phyloP scores from a whole-genome alignment of 2,797 vertebrate species.

The Mus minutoides region DNA sequence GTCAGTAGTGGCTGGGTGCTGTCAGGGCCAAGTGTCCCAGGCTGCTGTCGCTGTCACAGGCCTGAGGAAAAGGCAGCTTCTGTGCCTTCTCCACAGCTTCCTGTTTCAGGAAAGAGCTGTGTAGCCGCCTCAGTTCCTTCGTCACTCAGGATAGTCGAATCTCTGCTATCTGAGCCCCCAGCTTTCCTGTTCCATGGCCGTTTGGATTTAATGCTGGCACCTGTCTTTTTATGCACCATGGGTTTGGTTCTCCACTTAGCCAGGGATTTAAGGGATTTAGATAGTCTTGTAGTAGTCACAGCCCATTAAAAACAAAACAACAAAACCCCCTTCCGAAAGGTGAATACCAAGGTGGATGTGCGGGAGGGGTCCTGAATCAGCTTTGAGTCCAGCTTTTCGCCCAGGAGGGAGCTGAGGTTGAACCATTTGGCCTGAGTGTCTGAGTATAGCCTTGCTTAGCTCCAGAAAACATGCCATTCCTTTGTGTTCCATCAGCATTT shows the following conservation, averaged over 20 bases:
- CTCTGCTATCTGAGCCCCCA: not conserved
- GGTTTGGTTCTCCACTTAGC: not conserved
- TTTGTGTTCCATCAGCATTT: not conserved
- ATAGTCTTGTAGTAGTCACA: not conserved
- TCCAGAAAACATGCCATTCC: not conserved
- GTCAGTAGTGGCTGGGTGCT: not conserved
- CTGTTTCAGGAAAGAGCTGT: not conserved
- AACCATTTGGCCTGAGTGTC: not conserved
- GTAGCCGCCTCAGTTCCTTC: not conserved
- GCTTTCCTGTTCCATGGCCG: not conserved
- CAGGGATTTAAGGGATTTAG: conserved; percentile 28
- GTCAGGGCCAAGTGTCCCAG: not conserved
- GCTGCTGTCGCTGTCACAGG: not conserved
- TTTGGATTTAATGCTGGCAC: not conserved
- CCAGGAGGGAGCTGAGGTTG: not conserved
- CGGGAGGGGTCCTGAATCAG: not conserved
- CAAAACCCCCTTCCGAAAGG: not conserved
- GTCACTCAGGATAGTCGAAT: not conserved
- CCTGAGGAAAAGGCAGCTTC: not conserved
- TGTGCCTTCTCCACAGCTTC: not conserved
- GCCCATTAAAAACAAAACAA: not conserved
- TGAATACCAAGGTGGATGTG: not conserved
- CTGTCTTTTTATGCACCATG: not conserved
- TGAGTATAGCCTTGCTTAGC: not conserved
- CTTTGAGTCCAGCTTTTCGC: not conserved